Evolutionary conservation across 1,140 invertebrate species (phyloP), one percentile per base, ranked within the genome.

Genomic region (Trachymyrmex cornetzi): DNA sequence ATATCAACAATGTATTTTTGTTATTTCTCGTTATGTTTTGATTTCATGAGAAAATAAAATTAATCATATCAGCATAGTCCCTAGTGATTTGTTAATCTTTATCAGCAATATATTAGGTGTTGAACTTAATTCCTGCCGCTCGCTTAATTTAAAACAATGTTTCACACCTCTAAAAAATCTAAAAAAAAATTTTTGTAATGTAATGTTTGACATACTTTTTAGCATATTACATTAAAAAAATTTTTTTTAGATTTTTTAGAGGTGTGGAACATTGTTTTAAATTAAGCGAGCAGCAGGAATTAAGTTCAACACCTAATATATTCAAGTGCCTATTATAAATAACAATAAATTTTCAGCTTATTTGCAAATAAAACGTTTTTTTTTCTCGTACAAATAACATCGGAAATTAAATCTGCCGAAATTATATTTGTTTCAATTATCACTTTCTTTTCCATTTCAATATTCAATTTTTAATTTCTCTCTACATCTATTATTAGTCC

Each of bases 31-130:
- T 74, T 75, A 82, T 7, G n/a, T 59, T 57, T 16, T 69, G 16
- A 3, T 71, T 53, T 71, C 14, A 7, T 44, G 27, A 71, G 3
- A 7, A 81, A 81, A 48, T 44, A 81, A 71, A 81, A 57, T 30
- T 27, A 57, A 27, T 19, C 16, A 71, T 71, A 9, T 55, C 27
- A 22, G 38, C 9, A 16, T 55, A 74, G 12, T 2, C 7, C 6
- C 5, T 44, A 75, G 19, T 38, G 22, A 30, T 38, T 38, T 6
- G 3, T 22, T 12, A 64, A 50, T 30, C 6, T 27, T 63, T 50
- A 30, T 50, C 14, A 50, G 11, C 3, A 50, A 50, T 16, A 14
- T 16, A n/a, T n/a, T n/a, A n/a, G n/a, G n/a, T n/a, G n/a, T n/a
- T n/a, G n/a, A n/a, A n/a, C n/a, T n/a, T n/a, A n/a, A n/a, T n/a